Conservation (phyloP, 2,888 invertebrate genomes). For the Aspidiotus destructor region DNA sequence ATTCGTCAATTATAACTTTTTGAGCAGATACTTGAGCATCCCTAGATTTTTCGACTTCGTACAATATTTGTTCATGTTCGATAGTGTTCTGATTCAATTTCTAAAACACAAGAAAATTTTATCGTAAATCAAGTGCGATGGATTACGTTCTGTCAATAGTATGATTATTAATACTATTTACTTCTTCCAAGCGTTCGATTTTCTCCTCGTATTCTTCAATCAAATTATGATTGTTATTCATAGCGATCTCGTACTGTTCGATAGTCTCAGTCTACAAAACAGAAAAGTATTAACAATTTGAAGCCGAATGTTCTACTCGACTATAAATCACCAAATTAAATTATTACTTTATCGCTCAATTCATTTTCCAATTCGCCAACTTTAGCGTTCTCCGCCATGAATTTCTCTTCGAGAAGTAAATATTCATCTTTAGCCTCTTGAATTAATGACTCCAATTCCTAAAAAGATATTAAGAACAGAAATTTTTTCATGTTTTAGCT, state of each 20-base stretch:
- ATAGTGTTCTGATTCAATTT: not conserved
- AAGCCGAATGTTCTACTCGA: not conserved
- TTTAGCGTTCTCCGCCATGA: not conserved
- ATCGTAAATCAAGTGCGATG: not conserved
- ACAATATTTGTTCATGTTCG: not conserved
- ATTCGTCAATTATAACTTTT: too few relatives aligned
- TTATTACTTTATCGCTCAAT: conserved; percentile 16
- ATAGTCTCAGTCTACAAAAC: not conserved
- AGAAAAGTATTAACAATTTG: not conserved
- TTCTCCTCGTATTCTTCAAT: not conserved
- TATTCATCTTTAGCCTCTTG: conserved; percentile 15
- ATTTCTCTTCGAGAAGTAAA: not conserved
- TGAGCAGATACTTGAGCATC: not conserved
- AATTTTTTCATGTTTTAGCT: not conserved
- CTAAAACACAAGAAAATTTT: not conserved
- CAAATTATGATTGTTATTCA: not conserved
- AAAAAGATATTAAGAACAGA: not conserved
- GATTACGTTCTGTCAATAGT: not conserved
- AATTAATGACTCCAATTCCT: conserved; percentile 18
- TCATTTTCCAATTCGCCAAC: not conserved
- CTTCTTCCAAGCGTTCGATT: conserved; percentile 5
- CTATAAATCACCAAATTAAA: not conserved
- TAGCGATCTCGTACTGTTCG: not conserved
- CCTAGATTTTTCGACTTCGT: not conserved
- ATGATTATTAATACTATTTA: not conserved